A percentile compares a stretch with the other conserved stretches of the same genome.
phyloP scores from a whole-genome alignment of 2,797 vertebrate species.

The Gila robusta region DNA sequence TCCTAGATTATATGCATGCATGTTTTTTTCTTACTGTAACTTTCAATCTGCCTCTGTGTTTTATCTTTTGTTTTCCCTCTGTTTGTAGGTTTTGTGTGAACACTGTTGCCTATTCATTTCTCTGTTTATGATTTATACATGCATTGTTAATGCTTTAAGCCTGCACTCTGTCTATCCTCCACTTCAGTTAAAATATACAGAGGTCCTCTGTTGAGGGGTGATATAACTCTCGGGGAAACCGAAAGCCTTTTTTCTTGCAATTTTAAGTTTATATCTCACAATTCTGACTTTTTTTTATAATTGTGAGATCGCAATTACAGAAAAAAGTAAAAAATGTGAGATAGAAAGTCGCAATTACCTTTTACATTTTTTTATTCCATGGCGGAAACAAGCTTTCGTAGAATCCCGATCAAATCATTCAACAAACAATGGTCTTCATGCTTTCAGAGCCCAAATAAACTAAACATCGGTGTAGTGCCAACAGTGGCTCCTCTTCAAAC shows the following conservation, averaged over 20 bases:
- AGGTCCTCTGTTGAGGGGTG: conserved; percentile 5
- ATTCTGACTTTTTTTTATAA: too few relatives aligned
- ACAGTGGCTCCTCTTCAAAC: conserved; percentile 6
- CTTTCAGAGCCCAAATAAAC: background rate
- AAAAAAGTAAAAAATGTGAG: background rate
- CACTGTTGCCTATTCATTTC: conserved; percentile 42
- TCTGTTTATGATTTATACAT: conserved; percentile 55
- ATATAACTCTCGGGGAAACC: conserved; percentile 1
- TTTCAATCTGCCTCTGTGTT: background rate
- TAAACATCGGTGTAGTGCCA: background rate
- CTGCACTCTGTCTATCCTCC: conserved; percentile 18
- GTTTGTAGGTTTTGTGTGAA: conserved; percentile 1
- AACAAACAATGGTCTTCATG: background rate
- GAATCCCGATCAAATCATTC: background rate
- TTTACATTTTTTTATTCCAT: background rate
- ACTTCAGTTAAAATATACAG: conserved; percentile 26
- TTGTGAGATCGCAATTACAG: too few relatives aligned
- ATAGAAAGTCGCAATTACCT: background rate
- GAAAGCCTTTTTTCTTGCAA: background rate
- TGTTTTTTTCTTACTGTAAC: background rate
- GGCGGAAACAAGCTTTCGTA: background rate
- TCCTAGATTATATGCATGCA: background rate
- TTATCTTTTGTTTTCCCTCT: background rate
- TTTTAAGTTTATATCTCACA: too few relatives aligned
- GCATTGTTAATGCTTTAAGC: conserved; percentile 45